A percentile compares a stretch with the other conserved stretches of the same genome.
These are phyloP conservation scores for Philotrypesis tridentata DNA, from an alignment of 1,140 invertebrate genomes.

Conservation along the genomic window DNA sequence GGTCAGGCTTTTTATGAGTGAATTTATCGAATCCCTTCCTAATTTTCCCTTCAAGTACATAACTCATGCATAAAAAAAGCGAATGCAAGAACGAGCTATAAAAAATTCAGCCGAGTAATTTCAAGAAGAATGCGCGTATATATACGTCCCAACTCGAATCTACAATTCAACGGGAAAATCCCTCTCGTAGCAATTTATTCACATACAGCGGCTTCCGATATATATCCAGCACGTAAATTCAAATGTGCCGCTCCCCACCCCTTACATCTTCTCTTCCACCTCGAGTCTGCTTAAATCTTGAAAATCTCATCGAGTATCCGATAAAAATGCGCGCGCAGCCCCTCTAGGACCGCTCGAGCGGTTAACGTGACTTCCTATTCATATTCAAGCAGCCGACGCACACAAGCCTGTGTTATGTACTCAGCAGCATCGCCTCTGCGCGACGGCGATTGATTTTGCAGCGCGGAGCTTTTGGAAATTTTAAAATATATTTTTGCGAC, in stretches of 20 bases:
- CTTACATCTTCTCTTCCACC: neutral
- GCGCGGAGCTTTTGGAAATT: neutral
- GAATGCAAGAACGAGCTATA: slow-evolving; percentile 23
- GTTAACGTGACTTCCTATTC: neutral
- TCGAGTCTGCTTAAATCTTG: slow-evolving; percentile 21
- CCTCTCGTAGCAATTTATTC: neutral
- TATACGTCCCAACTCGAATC: neutral
- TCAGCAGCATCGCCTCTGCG: neutral
- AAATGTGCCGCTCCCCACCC: neutral
- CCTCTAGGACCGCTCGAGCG: neutral
- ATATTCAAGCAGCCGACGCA: slow-evolving; percentile 7
- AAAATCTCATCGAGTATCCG: slow-evolving; percentile 21
- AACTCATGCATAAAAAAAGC: too few relatives aligned
- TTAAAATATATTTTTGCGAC: too few relatives aligned
- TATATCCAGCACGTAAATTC: neutral
- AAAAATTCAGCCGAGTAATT: slow-evolving; percentile 17
- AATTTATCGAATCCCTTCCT: too few relatives aligned
- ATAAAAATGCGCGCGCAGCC: slow-evolving; percentile 26
- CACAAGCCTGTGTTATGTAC: neutral
- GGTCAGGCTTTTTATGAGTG: too few relatives aligned
- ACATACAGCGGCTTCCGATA: neutral
- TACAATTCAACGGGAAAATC: slow-evolving; percentile 25
- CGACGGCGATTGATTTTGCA: neutral
- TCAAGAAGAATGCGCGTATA: neutral
- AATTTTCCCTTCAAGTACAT: too few relatives aligned